Evolutionary conservation across 2,888 invertebrate species (phyloP).

Genomic region (Metopia argyrocephala): DNA sequence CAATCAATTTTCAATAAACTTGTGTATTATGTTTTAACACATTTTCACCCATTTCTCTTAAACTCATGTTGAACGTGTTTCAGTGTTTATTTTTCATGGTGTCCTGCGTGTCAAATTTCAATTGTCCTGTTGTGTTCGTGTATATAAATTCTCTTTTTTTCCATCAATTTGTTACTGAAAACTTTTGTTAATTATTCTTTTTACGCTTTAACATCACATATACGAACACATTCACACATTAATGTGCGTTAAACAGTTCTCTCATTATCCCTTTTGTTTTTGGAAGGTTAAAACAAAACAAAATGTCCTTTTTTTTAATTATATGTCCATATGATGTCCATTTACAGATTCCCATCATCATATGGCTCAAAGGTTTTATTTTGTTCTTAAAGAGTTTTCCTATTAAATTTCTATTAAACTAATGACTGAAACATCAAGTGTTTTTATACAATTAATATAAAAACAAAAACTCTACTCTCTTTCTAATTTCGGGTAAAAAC

Average conservation of each 20-base stretch:
- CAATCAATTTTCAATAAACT: constrained; percentile 68
- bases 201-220: constrained; percentile 50
- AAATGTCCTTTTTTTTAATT: constrained; percentile 61
- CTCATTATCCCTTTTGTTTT: constrained; percentile 58
- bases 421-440: constrained; percentile 66
- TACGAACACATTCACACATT: not conserved
- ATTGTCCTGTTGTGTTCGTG: constrained; percentile 65
- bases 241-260: constrained; percentile 36
- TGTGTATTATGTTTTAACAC: constrained; percentile 48
- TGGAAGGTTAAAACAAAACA: constrained; percentile 4
- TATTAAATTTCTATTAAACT: constrained; percentile 50
- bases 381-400: constrained; percentile 20
- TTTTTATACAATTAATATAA: constrained; percentile 63
- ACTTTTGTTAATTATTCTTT: constrained; percentile 58
- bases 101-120: constrained; percentile 69
- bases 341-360: constrained; percentile 62
- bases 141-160: constrained; percentile 8
- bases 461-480: too few relatives aligned
- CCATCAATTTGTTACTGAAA: constrained; percentile 35
- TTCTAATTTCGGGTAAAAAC: too few relatives aligned
- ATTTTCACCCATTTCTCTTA: constrained; percentile 46
- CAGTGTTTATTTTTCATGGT: constrained; percentile 48
- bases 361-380: not conserved
- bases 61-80: not conserved
- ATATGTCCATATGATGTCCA: constrained; percentile 66